Percentiles rank a stretch among this genome's conserved stretches.
Evolutionary conservation across 2,888 invertebrate species (phyloP).

Genomic region (Cotesia congregata): DNA sequence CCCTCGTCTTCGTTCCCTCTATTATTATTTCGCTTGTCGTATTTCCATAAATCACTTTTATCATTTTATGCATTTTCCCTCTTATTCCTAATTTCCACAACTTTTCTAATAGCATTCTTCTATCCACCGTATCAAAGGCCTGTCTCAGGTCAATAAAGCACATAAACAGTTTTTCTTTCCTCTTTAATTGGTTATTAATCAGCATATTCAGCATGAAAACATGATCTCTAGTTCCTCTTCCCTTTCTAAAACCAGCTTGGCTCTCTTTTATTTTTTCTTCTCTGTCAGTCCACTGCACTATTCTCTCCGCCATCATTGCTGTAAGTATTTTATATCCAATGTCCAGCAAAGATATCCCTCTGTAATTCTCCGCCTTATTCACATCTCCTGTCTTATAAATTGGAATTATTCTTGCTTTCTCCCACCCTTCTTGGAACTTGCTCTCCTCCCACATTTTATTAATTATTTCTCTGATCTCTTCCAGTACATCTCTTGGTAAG

Average conservation of each 20-base stretch:
- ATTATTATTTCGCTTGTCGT: neutral
- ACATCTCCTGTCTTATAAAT: conserved; percentile 30
- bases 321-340: conserved; percentile 21
- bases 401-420: conserved; percentile 19
- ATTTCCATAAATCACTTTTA: neutral
- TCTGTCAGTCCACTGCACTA: neutral
- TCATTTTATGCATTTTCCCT: neutral
- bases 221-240: neutral
- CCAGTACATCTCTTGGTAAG: neutral
- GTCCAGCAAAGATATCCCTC: conserved; percentile 29
- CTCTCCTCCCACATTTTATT: conserved; percentile 27
- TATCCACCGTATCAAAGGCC: neutral
- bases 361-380: conserved; percentile 17
- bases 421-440: conserved; percentile 19
- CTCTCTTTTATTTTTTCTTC: neutral
- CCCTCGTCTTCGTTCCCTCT: neutral
- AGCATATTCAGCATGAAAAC: neutral
- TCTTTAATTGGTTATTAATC: neutral
- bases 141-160: neutral
- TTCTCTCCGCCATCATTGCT: neutral
- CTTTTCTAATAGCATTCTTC: neutral
- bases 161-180: neutral
- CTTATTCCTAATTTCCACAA: neutral
- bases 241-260: neutral
- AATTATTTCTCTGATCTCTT: conserved; percentile 5